Evolutionary conservation across 2,113 vertebrate species (phyloP).

Genomic region (Podarcis cretensis): DNA sequence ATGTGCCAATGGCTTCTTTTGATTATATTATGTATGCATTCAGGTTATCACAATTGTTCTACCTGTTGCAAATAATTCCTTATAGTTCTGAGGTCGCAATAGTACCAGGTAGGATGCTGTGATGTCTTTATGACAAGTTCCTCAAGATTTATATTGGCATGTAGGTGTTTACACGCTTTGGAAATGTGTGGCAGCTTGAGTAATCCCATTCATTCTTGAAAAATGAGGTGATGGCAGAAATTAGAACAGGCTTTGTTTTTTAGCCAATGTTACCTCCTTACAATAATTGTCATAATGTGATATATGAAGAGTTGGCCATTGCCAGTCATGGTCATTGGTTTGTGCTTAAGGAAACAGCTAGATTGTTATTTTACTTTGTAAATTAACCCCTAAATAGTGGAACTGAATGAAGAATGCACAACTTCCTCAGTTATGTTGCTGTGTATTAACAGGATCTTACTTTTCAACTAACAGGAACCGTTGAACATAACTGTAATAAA

Average conservation of each 20-base stretch:
- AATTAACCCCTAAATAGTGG: neutral
- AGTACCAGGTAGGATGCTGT: constrained; percentile 23
- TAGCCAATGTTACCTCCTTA: constrained; percentile 36
- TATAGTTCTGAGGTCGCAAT: neutral
- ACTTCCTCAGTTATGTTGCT: neutral
- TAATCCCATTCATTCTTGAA: constrained; percentile 57
- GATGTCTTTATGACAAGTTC: neutral
- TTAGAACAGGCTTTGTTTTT: constrained; percentile 36
- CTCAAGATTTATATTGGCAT: constrained; percentile 33
- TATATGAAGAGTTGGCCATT: constrained; percentile 2
- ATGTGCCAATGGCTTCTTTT: too few species aligned
- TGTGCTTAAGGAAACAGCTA: neutral
- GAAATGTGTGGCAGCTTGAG: constrained; percentile 30
- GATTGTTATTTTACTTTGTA: neutral
- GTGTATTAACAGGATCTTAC: neutral
- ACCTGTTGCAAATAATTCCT: neutral
- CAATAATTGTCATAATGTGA: constrained; percentile 19
- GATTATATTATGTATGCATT: too few species aligned
- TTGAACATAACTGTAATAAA: neutral
- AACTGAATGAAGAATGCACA: neutral
- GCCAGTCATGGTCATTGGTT: constrained; percentile 26
- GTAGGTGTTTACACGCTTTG: constrained; percentile 36
- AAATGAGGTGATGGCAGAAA: constrained; percentile 23
- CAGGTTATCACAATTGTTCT: too few species aligned
- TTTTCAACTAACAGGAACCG: neutral